A percentile compares a stretch with the other conserved stretches of the same genome.
phyloP scores from a whole-genome alignment of 64 coral and sea anemone species.

The Montipora capricornis region DNA sequence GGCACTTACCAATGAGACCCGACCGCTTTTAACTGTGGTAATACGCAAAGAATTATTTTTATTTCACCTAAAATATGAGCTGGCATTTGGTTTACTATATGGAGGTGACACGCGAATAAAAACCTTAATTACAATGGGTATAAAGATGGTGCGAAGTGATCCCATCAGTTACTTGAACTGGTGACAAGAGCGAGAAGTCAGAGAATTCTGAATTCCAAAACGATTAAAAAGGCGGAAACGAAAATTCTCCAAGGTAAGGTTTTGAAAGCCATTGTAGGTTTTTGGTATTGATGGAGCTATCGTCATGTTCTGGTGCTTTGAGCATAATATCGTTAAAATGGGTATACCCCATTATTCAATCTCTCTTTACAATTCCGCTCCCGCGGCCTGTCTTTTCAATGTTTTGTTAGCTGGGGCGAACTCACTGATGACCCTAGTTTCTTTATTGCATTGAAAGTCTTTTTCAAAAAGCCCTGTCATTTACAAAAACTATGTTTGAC shows the following conservation, averaged over 20 bases:
- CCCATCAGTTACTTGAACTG: background rate
- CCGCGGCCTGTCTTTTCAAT: background rate
- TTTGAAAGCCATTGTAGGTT: background rate
- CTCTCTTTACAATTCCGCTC: background rate
- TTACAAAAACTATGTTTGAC: background rate
- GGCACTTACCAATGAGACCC: background rate
- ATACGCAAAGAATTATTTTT: background rate
- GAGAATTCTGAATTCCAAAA: background rate
- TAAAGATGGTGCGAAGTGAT: background rate
- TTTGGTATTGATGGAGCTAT: too few relatives aligned
- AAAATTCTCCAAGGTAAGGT: background rate
- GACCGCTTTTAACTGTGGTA: conserved; percentile 2
- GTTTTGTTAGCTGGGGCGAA: background rate
- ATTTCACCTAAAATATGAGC: background rate
- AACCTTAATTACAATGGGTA: conserved; percentile 2
- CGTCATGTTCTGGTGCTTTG: background rate
- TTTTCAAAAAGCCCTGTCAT: background rate
- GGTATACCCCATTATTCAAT: background rate
- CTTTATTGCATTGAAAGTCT: background rate
- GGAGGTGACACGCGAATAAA: background rate
- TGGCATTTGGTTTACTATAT: conserved; percentile 6
- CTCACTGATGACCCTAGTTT: background rate
- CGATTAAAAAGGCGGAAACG: background rate
- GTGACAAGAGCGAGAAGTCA: background rate
- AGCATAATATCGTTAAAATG: background rate